These are phyloP conservation scores for Acyrthosiphon pisum DNA, from an alignment of 1,140 invertebrate species.

Conservation along the genomic window DNA sequence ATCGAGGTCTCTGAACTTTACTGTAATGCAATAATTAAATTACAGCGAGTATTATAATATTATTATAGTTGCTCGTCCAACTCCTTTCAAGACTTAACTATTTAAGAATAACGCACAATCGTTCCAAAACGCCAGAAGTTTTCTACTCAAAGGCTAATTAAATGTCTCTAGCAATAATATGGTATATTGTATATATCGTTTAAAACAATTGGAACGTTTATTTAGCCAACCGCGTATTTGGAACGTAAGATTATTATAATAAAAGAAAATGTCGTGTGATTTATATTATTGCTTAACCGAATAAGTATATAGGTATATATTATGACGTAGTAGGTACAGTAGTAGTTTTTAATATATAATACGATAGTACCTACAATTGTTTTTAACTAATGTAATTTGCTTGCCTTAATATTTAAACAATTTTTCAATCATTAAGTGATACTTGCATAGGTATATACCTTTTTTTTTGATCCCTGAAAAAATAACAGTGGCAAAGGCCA, in stretches of 20 bases:
- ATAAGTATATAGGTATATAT: too few relatives aligned
- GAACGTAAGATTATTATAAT: not conserved
- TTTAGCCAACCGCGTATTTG: not conserved
- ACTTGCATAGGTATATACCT: too few relatives aligned
- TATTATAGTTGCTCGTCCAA: not conserved
- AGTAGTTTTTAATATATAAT: too few relatives aligned
- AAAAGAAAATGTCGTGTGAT: not conserved
- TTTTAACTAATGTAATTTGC: too few relatives aligned
- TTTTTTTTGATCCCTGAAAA: too few relatives aligned
- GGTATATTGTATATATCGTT: not conserved
- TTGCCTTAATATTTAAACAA: too few relatives aligned
- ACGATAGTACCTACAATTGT: too few relatives aligned
- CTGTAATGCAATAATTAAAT: not conserved
- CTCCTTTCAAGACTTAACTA: not conserved
- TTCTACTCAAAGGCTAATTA: slow-evolving; percentile 4
- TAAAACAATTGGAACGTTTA: not conserved
- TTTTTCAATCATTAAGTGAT: too few relatives aligned
- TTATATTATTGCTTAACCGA: not conserved
- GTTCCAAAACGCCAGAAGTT: not conserved
- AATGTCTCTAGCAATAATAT: not conserved
- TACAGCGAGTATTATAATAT: not conserved
- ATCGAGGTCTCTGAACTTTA: too few relatives aligned
- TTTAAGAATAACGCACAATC: not conserved
- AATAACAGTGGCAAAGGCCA: too few relatives aligned
- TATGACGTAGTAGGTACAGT: too few relatives aligned